Evolutionary conservation across 2,797 vertebrate genomes (phyloP).

Genomic region (Stomatorhinus walkeri): DNA sequence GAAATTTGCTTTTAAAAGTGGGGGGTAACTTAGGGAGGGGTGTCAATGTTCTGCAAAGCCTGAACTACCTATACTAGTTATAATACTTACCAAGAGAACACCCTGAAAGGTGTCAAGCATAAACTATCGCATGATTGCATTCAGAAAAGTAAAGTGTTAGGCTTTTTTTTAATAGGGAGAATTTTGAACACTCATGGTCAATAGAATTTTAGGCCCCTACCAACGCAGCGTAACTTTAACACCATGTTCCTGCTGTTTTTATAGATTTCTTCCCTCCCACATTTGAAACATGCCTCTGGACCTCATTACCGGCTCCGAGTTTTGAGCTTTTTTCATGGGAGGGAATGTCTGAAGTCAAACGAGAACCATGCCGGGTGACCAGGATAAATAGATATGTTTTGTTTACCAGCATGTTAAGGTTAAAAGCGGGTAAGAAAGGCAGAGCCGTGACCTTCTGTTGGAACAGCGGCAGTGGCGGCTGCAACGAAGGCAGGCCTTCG

Average conservation of each 20-base stretch:
- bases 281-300: constrained; percentile 37
- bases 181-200: constrained; percentile 14
- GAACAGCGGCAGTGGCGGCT: constrained; percentile 36
- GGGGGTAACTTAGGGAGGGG: not conserved
- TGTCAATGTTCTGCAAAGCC: not conserved
- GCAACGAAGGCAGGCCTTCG: constrained; percentile 15
- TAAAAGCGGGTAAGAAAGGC: constrained; percentile 11
- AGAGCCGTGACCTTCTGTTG: constrained; percentile 24
- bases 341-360: constrained; percentile 13
- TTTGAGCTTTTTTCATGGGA: constrained; percentile 19
- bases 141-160: not conserved
- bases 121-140: not conserved
- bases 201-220: constrained; percentile 52
- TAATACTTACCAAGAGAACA: not conserved
- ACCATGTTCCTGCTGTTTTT: constrained; percentile 35
- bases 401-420: constrained; percentile 15
- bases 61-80: not conserved
- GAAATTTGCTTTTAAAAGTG: constrained; percentile 34
- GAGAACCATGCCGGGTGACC: not conserved
- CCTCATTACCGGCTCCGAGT: constrained; percentile 34
- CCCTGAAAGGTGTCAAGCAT: not conserved
- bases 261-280: constrained; percentile 20
- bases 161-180: constrained; percentile 10
- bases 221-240: constrained; percentile 39
- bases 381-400: constrained; percentile 15